Percentiles rank a stretch among this genome's conserved stretches.
Evolutionary conservation across 2,797 vertebrate genomes (phyloP).

Genomic region (Sebastolobus altivelis): DNA sequence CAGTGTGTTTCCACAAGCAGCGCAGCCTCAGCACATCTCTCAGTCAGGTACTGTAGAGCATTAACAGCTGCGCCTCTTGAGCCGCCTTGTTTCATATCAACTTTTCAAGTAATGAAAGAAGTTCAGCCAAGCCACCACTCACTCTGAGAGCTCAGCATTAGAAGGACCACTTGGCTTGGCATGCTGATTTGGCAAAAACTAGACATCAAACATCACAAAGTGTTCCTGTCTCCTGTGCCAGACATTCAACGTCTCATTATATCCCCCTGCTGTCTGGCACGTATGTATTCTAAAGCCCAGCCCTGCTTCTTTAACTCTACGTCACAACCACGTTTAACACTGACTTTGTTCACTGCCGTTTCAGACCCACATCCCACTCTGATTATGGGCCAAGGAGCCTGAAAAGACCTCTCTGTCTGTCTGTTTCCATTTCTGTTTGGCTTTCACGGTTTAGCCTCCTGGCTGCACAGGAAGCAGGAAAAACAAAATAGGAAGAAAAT

Average conservation of each 20-base stretch:
- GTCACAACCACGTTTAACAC: constrained; percentile 58
- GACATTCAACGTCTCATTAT: constrained; percentile 33
- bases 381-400: constrained; percentile 67
- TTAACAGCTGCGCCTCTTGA: constrained; percentile 75
- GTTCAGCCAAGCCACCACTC: constrained; percentile 68
- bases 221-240: constrained; percentile 42
- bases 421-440: constrained; percentile 74
- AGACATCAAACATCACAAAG: constrained; percentile 58
- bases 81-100: constrained; percentile 55
- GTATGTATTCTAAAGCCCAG: constrained; percentile 36
- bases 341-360: constrained; percentile 51
- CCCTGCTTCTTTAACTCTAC: constrained; percentile 33
- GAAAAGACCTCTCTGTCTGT: constrained; percentile 76
- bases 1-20: constrained; percentile 29
- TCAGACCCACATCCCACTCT: constrained; percentile 78
- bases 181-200: constrained; percentile 54
- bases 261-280: constrained; percentile 44
- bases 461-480: constrained; percentile 60
- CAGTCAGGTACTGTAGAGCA: constrained; percentile 34
- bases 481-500: constrained; percentile 71
- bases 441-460: constrained; percentile 69
- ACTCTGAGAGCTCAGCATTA: constrained; percentile 44
- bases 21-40: constrained; percentile 50
- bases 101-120: constrained; percentile 58
- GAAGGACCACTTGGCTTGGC: constrained; percentile 26